Percentiles rank a stretch among this genome's conserved stretches.
phyloP scores from a whole-genome alignment of 2,797 vertebrate genomes.

The Pseudopleuronectes americanus region DNA sequence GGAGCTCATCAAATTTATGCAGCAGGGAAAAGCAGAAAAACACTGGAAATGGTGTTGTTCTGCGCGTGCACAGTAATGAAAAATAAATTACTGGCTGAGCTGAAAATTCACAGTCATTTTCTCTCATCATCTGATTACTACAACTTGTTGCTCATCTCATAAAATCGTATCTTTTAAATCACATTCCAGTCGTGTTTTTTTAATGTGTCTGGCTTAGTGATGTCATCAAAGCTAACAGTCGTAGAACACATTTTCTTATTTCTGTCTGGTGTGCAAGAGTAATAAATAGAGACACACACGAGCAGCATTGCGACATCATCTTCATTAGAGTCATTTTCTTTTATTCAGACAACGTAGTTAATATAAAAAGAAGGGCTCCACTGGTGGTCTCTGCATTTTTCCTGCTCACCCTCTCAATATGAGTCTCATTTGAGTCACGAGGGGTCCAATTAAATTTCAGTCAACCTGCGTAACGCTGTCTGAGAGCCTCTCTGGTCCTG shows the following conservation, averaged over 20 bases:
- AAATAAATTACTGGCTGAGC: constrained; percentile 27
- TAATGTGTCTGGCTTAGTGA: neutral
- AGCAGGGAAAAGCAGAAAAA: constrained; percentile 10
- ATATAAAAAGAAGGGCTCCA: constrained; percentile 29
- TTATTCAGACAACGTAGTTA: constrained; percentile 15
- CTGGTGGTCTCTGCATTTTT: constrained; percentile 13
- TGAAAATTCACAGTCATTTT: constrained; percentile 13
- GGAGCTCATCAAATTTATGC: constrained; percentile 11
- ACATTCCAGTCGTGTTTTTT: constrained; percentile 10
- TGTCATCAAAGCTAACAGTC: constrained; percentile 1
- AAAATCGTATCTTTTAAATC: constrained; percentile 9
- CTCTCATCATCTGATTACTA: constrained; percentile 1
- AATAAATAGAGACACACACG: neutral
- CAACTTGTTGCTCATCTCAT: constrained; percentile 33
- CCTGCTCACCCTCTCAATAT: constrained; percentile 29
- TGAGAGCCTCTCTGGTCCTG: constrained; percentile 31
- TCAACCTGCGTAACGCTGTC: constrained; percentile 53
- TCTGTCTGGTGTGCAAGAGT: neutral
- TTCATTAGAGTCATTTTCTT: constrained; percentile 23
- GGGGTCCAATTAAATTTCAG: constrained; percentile 57
- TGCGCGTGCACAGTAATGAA: constrained; percentile 23
- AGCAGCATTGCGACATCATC: constrained; percentile 12
- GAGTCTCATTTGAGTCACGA: constrained; percentile 53
- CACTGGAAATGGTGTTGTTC: neutral
- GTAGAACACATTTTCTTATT: neutral